phyloP scores from a whole-genome alignment of 2,888 invertebrate species.

The Agrochola lychnidis region DNA sequence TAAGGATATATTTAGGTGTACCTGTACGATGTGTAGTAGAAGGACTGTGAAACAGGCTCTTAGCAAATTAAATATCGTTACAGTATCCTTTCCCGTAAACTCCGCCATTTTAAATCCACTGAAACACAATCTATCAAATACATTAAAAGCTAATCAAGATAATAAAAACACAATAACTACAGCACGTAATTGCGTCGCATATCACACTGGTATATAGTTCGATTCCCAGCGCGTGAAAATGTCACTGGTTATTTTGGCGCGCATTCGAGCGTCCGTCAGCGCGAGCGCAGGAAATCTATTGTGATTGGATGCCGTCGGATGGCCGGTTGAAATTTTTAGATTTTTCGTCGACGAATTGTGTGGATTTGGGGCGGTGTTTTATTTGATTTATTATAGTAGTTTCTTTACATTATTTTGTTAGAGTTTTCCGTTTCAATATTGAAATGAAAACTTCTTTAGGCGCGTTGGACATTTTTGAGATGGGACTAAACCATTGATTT shows the following conservation, averaged over 20 bases:
- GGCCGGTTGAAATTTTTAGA: slow-evolving; percentile 15
- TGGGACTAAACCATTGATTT: too few species aligned
- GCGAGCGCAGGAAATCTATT: slow-evolving; percentile 60
- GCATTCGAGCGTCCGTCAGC: slow-evolving; percentile 71
- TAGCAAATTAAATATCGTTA: not conserved
- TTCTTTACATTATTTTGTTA: not conserved
- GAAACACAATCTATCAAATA: not conserved
- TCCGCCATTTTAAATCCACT: not conserved
- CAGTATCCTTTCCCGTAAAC: too few species aligned
- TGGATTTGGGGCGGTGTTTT: slow-evolving; percentile 19
- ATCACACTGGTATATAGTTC: slow-evolving; percentile 69
- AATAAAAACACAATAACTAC: slow-evolving; percentile 55
- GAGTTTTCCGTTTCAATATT: not conserved
- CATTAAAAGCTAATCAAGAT: slow-evolving; percentile 41
- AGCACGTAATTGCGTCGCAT: slow-evolving; percentile 65
- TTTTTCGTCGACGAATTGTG: slow-evolving; percentile 50
- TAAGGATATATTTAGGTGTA: too few species aligned
- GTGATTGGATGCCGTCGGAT: slow-evolving; percentile 60
- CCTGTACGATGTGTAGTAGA: not conserved
- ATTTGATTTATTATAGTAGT: not conserved
- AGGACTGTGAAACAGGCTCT: not conserved
- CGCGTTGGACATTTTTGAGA: too few species aligned
- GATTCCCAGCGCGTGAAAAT: slow-evolving; percentile 80
- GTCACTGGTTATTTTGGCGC: slow-evolving; percentile 85
- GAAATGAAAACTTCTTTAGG: too few species aligned